These are phyloP conservation scores for Prosapia bicincta DNA, from an alignment of 2,888 invertebrate species.

Conservation along the genomic window DNA sequence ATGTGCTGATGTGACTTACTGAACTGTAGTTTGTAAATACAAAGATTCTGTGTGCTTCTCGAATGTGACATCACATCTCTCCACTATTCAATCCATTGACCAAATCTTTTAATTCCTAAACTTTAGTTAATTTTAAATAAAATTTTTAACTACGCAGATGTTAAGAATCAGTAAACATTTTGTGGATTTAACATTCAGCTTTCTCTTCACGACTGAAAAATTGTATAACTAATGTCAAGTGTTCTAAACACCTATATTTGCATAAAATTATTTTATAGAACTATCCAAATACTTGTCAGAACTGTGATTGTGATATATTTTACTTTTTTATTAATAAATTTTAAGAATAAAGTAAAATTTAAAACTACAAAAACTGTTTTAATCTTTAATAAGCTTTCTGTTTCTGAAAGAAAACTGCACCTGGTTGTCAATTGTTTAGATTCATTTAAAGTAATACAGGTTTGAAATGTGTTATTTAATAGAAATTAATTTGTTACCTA, in stretches of 20 bases:
- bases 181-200: not conserved
- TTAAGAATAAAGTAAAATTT: not conserved
- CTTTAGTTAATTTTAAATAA: not conserved
- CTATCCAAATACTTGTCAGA: not conserved
- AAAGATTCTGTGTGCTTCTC: not conserved
- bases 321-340: not conserved
- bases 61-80: not conserved
- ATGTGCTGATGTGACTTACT: constrained; percentile 15
- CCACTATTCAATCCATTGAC: not conserved
- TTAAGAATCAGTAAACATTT: not conserved
- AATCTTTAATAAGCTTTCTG: not conserved
- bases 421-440: no score
- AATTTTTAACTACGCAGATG: no score
- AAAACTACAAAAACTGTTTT: not conserved
- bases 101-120: not conserved
- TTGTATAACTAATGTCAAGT: no score
- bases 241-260: no score
- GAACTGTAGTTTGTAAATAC: constrained; percentile 18
- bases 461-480: no score
- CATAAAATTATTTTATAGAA: not conserved
- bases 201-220: not conserved
- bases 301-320: not conserved
- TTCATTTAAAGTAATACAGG: no score
- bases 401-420: no score
- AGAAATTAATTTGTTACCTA: no score